Conservation (phyloP, 2,888 invertebrate genomes). For the Orthonevra nobilis region DNA sequence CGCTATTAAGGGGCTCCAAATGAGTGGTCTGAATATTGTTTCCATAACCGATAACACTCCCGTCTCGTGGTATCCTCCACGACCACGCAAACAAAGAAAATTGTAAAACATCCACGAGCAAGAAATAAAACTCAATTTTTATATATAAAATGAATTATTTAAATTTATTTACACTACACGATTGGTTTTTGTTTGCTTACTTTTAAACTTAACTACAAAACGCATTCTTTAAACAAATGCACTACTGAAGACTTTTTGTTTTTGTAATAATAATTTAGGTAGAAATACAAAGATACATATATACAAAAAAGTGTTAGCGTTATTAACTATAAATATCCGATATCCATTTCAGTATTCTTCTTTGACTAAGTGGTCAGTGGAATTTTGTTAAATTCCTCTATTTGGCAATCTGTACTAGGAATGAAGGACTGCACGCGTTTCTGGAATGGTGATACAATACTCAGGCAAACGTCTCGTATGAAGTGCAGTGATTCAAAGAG, state of each 20-base stretch:
- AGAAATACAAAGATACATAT: conserved; percentile 50
- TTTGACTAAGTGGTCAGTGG: no score
- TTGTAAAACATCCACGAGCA: conserved; percentile 84
- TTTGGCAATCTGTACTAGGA: conserved; percentile 46
- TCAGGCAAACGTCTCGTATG: not conserved
- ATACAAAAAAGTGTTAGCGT: no score
- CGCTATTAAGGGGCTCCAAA: conserved; percentile 94
- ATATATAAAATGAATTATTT: conserved; percentile 49
- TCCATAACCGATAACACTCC: conserved; percentile 96
- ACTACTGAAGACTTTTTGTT: no score
- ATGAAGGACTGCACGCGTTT: conserved; percentile 26
- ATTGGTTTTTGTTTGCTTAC: conserved; percentile 43
- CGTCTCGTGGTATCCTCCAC: conserved; percentile 90
- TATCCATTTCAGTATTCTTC: not conserved
- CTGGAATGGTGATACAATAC: conserved; percentile 50
- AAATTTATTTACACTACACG: conserved; percentile 39
- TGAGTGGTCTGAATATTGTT: conserved; percentile 93
- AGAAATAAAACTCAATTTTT: conserved; percentile 14
- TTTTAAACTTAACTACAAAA: conserved; percentile 50
- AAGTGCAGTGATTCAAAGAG: not conserved
- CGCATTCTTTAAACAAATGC: conserved; percentile 49
- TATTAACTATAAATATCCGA: conserved; percentile 35
- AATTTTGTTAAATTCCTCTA: no score
- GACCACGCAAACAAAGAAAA: conserved; percentile 91
- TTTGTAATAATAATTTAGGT: conserved; percentile 63